phyloP scores from a whole-genome alignment of 1,140 invertebrate species.

The Maconellicoccus hirsutus region DNA sequence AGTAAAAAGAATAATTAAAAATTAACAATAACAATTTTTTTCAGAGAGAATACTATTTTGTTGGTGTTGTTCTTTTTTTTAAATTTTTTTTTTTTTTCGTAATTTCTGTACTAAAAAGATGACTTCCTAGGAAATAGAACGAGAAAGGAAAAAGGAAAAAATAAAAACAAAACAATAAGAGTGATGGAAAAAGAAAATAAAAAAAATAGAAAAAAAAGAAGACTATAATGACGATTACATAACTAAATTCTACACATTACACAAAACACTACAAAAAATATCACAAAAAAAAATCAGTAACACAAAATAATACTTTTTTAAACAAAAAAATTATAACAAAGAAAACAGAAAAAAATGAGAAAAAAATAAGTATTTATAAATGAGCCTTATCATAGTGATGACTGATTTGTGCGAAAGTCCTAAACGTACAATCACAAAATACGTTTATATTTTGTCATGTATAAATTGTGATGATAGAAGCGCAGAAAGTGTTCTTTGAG shows the following conservation, averaged over 20 bases:
- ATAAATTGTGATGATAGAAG: slow-evolving; percentile 7
- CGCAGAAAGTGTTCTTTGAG: neutral
- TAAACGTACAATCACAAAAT: slow-evolving; percentile 18
- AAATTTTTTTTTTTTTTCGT: too few relatives aligned
- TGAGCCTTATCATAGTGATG: slow-evolving; percentile 19
- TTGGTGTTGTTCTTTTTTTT: neutral
- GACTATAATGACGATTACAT: slow-evolving; percentile 6
- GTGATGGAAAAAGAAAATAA: neutral
- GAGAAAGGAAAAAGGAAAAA: neutral
- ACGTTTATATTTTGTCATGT: neutral
- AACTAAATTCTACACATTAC: slow-evolving; percentile 16
- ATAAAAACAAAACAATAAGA: neutral
- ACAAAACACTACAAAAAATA: slow-evolving; percentile 22
- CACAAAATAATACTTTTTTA: slow-evolving; percentile 21
- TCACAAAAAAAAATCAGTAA: slow-evolving; percentile 22
- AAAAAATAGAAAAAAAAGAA: slow-evolving; percentile 11
- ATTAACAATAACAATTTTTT: slow-evolving; percentile 17
- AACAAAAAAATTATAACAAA: slow-evolving; percentile 21
- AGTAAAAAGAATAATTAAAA: slow-evolving; percentile 14
- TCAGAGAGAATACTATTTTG: neutral
- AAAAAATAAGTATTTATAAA: slow-evolving; percentile 13
- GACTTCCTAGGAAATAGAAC: neutral
- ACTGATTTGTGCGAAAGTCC: slow-evolving; percentile 21
- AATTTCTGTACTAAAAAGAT: too few relatives aligned
- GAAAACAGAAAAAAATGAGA: slow-evolving; percentile 22